Percentiles rank a stretch among this genome's conserved stretches.
phyloP scores from a whole-genome alignment of 2,797 vertebrate genomes.

The Ateles fusciceps region DNA sequence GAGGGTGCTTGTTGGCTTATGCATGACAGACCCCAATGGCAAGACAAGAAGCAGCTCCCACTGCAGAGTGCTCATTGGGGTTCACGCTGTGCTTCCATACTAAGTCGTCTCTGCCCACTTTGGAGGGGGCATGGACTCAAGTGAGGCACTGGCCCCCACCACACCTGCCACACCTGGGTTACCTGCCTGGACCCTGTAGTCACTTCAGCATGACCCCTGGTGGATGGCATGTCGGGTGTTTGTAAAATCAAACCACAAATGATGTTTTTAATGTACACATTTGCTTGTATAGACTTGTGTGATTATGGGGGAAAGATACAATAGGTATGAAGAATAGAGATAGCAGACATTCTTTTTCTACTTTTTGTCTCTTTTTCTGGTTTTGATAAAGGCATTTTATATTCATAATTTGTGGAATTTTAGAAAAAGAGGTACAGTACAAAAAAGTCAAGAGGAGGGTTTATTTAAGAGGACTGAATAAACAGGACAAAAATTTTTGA shows the following conservation, averaged over 20 bases:
- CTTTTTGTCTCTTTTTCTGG: not conserved
- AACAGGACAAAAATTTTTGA: not conserved
- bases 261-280: not conserved
- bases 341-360: not conserved
- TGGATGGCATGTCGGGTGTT: rapidly evolving
- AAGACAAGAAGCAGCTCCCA: not conserved
- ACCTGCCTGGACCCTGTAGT: not conserved
- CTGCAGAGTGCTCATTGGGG: rapidly evolving
- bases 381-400: not conserved
- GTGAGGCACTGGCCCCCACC: not conserved
- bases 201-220: not conserved
- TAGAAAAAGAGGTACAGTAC: not conserved
- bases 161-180: not conserved
- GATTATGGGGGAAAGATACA: not conserved
- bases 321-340: not conserved
- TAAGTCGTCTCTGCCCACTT: not conserved
- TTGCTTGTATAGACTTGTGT: not conserved
- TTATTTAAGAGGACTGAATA: not conserved
- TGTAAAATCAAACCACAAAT: not conserved
- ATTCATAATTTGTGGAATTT: not conserved
- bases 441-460: not conserved
- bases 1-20: not conserved
- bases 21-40: rapidly evolving
- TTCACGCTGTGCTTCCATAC: no score
- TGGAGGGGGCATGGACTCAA: not conserved